phyloP scores from a whole-genome alignment of 2,797 vertebrate species.

The Periparus ater region DNA sequence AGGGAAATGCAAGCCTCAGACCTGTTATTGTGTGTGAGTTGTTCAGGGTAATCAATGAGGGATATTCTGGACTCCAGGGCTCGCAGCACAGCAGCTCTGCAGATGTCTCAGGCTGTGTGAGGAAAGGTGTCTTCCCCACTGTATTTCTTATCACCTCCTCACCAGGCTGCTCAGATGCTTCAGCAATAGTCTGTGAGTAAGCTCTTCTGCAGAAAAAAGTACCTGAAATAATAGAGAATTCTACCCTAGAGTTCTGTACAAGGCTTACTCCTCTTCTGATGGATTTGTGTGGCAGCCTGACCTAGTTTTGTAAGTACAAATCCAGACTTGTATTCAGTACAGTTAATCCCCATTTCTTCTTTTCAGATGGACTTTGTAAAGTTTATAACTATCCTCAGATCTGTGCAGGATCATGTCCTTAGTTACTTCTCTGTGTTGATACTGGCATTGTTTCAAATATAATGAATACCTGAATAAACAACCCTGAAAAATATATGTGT shows the following conservation, averaged over 20 bases:
- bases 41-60: neutral
- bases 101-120: neutral
- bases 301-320: slow-evolving; percentile 14
- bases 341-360: slow-evolving; percentile 23
- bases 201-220: neutral
- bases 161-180: neutral
- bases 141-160: neutral
- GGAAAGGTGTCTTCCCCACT: neutral
- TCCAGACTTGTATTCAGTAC: neutral
- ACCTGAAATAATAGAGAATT: neutral
- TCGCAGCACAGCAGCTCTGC: neutral
- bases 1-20: neutral
- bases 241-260: neutral
- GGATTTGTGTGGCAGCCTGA: slow-evolving; percentile 8
- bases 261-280: neutral
- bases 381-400: neutral
- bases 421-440: neutral
- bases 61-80: neutral
- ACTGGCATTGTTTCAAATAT: slow-evolving; percentile 11
- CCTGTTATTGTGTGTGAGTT: neutral
- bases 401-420: neutral
- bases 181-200: neutral
- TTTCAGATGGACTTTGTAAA: neutral
- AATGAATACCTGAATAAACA: slow-evolving; percentile 19
- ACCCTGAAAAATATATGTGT: neutral